Base-by-base conservation (phyloP, 2,113 vertebrate species). In the Protobothrops mucrosquamatus region DNA sequence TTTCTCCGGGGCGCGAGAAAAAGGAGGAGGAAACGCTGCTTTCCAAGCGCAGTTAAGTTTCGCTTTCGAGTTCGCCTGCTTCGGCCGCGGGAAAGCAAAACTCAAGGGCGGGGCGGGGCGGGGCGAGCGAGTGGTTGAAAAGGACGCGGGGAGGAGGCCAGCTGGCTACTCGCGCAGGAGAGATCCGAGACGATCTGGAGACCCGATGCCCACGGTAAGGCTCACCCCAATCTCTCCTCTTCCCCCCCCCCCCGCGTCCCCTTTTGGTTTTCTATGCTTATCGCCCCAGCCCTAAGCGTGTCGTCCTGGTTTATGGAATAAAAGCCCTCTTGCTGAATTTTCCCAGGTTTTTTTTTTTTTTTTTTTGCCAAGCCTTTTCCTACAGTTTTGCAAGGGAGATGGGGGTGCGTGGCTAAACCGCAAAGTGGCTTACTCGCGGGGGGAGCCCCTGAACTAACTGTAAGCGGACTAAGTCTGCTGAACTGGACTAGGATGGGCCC, bases 1-100 rank as follows among this genome's bases (percentile, higher is more conserved):
- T 0, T 74, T 20, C 15, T 34, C n/a, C 69, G 1, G n/a, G 0
- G 5, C 4, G 14, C 2, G n/a, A 3, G n/a, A 11, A 86, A 46
- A 57, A 29, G 11, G 4, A 6, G 18, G 88, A 0, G 34, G 39
- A 6, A 39, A 39, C 0, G 4, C 1, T 9, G 23, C 34, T 89
- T 55, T n/a, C 0, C 0, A 4, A 11, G 2, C 3, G 15, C 39
- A 10, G 24, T 34, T 1, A 0, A 92, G 95, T 97, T 97, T 97
- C 97, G 94, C 93, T 96, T 97, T 96, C 96, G 5, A 11, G 87
- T 0, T 0, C 3, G 0, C 26, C 4, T 4, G 0, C 1, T 20
- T 0, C 1, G 0, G 0, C 10, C 3, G 26, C 22, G 94, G 87
- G 97, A 96, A 97, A 97, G 6, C 94, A 96, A 96, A 97, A 88